These are phyloP conservation scores for Agrochola lychnidis DNA, from an alignment of 2,888 invertebrate genomes.

Conservation along the genomic window DNA sequence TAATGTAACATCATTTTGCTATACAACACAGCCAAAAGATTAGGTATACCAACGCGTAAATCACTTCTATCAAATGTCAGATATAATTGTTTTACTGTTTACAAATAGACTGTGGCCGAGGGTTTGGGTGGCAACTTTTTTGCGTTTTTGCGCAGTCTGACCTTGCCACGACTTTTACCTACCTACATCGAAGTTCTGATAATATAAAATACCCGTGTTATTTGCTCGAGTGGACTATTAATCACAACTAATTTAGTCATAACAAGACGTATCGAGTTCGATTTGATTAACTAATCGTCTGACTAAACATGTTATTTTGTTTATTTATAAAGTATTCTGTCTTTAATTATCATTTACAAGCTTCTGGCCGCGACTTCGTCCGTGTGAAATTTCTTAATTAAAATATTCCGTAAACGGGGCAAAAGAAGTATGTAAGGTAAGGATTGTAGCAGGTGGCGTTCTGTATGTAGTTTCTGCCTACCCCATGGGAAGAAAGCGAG, in stretches of 20 bases:
- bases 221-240: constrained; percentile 72
- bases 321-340: constrained; percentile 42
- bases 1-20: not conserved
- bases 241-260: constrained; percentile 73
- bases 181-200: constrained; percentile 74
- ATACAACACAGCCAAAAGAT: not conserved
- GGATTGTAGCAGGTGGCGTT: no score
- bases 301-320: constrained; percentile 47
- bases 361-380: not conserved
- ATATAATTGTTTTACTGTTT: constrained; percentile 61
- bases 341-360: constrained; percentile 5
- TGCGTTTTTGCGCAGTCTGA: constrained; percentile 62
- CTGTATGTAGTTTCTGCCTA: no score
- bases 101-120: constrained; percentile 54
- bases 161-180: constrained; percentile 79
- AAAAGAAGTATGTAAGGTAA: no score
- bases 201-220: constrained; percentile 68
- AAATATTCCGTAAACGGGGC: no score
- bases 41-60: not conserved
- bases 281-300: constrained; percentile 57
- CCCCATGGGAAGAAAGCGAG: no score
- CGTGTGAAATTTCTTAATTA: not conserved
- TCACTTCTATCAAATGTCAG: constrained; percentile 14
- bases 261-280: constrained; percentile 65
- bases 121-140: constrained; percentile 73